These are phyloP conservation scores for Drosophila conformis DNA, from an alignment of 2,888 invertebrate genomes.

Conservation along the genomic window DNA sequence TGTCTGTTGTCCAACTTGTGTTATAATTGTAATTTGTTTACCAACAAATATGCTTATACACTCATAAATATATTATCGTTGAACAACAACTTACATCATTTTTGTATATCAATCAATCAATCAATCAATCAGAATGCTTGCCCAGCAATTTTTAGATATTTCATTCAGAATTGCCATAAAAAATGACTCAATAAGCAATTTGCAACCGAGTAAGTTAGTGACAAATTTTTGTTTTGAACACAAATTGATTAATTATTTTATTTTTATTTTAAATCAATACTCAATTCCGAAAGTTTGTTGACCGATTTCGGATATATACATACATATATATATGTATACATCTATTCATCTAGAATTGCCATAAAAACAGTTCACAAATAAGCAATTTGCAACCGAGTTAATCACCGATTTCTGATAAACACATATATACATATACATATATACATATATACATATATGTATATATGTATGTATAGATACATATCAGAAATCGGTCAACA, in stretches of 20 bases:
- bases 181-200: background rate
- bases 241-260: background rate
- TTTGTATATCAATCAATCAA: background rate
- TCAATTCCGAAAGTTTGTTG: background rate
- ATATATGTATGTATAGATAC: too few species aligned
- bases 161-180: background rate
- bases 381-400: too few species aligned
- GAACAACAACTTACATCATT: background rate
- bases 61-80: background rate
- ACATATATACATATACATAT: background rate
- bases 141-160: too few species aligned
- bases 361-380: too few species aligned
- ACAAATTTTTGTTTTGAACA: background rate
- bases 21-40: background rate
- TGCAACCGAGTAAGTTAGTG: background rate
- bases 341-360: too few species aligned
- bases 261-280: background rate
- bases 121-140: too few species aligned
- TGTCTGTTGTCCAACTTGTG: background rate
- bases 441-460: too few species aligned
- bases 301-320: background rate
- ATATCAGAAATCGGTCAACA: too few species aligned
- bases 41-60: background rate
- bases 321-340: too few species aligned
- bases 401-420: background rate